phyloP scores from a whole-genome alignment of 2,888 invertebrate species.

The Cheilosia vulpina region DNA sequence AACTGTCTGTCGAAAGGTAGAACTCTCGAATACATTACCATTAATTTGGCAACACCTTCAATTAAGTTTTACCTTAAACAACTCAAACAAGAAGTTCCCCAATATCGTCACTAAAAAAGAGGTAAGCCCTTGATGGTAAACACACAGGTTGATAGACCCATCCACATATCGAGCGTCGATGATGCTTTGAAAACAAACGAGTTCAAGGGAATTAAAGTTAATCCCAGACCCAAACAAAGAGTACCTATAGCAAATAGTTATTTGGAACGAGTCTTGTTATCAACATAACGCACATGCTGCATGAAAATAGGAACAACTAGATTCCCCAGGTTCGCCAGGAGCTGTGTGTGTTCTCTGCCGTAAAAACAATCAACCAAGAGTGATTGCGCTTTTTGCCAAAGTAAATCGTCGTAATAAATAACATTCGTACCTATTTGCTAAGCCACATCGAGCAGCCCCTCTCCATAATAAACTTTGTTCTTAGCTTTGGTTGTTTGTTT shows the following conservation, averaged over 20 bases:
- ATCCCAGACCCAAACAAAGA: conserved; percentile 27
- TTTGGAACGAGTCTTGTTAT: conserved; percentile 39
- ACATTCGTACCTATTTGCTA: conserved; percentile 33
- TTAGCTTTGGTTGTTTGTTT: not conserved
- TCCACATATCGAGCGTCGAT: not conserved
- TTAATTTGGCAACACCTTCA: not conserved
- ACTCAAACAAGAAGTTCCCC: not conserved
- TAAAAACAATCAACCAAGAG: conserved; percentile 51
- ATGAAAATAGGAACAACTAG: conserved; percentile 21
- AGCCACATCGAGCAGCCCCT: conserved; percentile 11
- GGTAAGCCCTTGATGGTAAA: no score
- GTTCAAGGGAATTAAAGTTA: conserved; percentile 22
- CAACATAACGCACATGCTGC: conserved; percentile 30
- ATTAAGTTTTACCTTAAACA: not conserved
- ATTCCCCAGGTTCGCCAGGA: conserved; percentile 20
- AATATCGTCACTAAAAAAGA: not conserved
- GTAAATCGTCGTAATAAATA: conserved; percentile 52
- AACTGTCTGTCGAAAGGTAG: no score
- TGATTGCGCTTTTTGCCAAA: conserved; percentile 39
- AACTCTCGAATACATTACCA: not conserved
- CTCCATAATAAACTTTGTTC: not conserved
- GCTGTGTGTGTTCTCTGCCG: conserved; percentile 21
- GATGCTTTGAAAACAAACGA: conserved; percentile 15
- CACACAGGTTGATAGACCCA: not conserved
- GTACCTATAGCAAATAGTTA: conserved; percentile 16